Base-by-base conservation (phyloP, 2,888 invertebrate genomes). In the Molorchus minor region DNA sequence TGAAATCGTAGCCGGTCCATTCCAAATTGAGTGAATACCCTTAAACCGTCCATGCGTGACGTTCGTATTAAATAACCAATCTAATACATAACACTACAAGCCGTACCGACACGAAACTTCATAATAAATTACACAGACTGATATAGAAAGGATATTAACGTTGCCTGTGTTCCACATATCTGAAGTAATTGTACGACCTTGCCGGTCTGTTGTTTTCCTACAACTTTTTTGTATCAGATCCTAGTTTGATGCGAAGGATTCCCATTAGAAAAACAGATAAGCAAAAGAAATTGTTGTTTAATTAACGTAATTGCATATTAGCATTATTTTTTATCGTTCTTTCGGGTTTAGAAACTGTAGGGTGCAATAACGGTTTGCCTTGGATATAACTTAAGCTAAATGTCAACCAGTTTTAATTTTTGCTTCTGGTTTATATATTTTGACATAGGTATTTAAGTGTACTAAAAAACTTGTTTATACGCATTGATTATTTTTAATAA, bases 391-490 rank as follows among this genome's bases (percentile, higher is more conserved):
- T 54, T 52, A 30, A 52, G 54, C 58, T 60, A 63, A 63, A 63
- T 63, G 60, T 63, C 63, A 63, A 63, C 63, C 35, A 49, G 57
- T 60, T 60, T 58, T 17, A 29, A 25, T 38, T 44, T 53, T 30
- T 41, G 35, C 17, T 51, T 43, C 21, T 52, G 12, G 13, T 35
- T 13, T 2, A 13, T 36, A 4, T 12, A 25, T 36, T 16, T 38
- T 7, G 33, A 12, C 2, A 7, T n/a, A n/a, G n/a, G n/a, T n/a
- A n/a, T n/a, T n/a, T n/a, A n/a, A n/a, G n/a, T n/a, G n/a, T n/a
- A 38, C 30, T 29, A 30, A 49, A 49, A 49, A 49, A 49, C 25
- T 4, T 8, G 25, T 38, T 49, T 49, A 29, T n/a, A n/a, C n/a
- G n/a, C n/a, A n/a, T n/a, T n/a, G n/a, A n/a, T n/a, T n/a, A n/a